phyloP scores from a whole-genome alignment of 2,113 vertebrate genomes.

The Vanacampus margaritifer region DNA sequence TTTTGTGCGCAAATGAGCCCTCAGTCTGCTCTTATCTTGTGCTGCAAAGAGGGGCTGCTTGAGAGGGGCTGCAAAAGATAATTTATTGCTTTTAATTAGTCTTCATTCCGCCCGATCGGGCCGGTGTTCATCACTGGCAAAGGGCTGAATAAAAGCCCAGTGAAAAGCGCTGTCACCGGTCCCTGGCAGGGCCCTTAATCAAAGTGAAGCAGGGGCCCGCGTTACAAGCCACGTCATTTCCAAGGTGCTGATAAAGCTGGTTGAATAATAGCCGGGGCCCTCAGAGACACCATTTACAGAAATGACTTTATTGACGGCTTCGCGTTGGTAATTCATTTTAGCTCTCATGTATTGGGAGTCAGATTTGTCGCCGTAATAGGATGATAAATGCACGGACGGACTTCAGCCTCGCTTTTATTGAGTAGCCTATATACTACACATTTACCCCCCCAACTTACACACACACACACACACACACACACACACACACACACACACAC shows the following conservation, averaged over 20 bases:
- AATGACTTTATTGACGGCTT: constrained; percentile 99
- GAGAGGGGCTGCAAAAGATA: constrained; percentile 84
- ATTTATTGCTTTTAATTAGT: constrained; percentile 99
- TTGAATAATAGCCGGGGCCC: constrained; percentile 93
- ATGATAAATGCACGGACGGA: constrained; percentile 95
- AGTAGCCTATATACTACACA: constrained; percentile 61
- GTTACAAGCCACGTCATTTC: constrained; percentile 89
- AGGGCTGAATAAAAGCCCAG: constrained; percentile 84
- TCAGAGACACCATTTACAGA: constrained; percentile 96
- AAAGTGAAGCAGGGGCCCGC: constrained; percentile 88
- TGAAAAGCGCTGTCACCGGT: constrained; percentile 93
- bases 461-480: constrained; percentile 15
- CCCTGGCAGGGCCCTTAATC: constrained; percentile 98
- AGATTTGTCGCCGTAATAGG: constrained; percentile 96
- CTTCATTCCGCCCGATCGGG: constrained; percentile 96
- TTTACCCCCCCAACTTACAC: constrained; percentile 4
- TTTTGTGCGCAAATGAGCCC: constrained; percentile 91
- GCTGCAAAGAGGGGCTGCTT: constrained; percentile 85
- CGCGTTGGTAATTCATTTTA: constrained; percentile 97
- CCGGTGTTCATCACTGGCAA: constrained; percentile 89
- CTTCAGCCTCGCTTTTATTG: constrained; percentile 82
- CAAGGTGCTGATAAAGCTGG: constrained; percentile 97
- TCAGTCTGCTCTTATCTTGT: constrained; percentile 90
- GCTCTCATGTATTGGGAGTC: constrained; percentile 90
- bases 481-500: constrained; percentile 10